Conservation (phyloP, 2,797 vertebrate species). For the Sebastes glaucus region DNA sequence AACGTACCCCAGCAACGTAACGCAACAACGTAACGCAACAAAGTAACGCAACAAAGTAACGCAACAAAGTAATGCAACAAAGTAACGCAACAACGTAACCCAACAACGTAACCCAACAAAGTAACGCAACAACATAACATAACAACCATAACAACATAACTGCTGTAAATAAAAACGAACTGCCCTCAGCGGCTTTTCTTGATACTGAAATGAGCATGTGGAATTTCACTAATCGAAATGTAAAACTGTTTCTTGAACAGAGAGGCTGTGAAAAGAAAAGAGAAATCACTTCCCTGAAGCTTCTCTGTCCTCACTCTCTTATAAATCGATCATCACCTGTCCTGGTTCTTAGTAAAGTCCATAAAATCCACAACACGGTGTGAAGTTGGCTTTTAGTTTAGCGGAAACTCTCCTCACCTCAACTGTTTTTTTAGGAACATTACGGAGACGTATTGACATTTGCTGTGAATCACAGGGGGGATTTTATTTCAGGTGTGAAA, state of each 20-base stretch:
- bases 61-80: too few relatives aligned
- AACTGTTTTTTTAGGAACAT: background rate
- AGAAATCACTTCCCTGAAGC: background rate
- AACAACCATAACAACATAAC: too few relatives aligned
- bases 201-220: background rate
- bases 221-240: background rate
- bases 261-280: background rate
- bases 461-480: slow-evolving; percentile 4
- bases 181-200: too few relatives aligned
- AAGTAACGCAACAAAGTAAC: too few relatives aligned
- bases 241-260: too few relatives aligned
- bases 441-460: slow-evolving; percentile 9
- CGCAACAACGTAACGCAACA: too few relatives aligned
- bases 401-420: slow-evolving; percentile 7
- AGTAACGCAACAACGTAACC: rapidly evolving
- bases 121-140: too few relatives aligned
- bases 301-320: background rate
- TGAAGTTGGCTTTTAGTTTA: slow-evolving; percentile 15
- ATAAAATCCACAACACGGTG: background rate
- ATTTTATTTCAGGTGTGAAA: slow-evolving; percentile 46
- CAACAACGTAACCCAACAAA: too few relatives aligned
- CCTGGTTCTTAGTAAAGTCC: background rate
- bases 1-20: too few relatives aligned
- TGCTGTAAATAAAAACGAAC: rapidly evolving
- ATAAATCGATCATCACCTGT: background rate